Percentiles rank a stretch among this genome's conserved stretches.
These are phyloP conservation scores for Arremon brunneinucha DNA, from an alignment of 2,797 vertebrate genomes.

Conservation along the genomic window DNA sequence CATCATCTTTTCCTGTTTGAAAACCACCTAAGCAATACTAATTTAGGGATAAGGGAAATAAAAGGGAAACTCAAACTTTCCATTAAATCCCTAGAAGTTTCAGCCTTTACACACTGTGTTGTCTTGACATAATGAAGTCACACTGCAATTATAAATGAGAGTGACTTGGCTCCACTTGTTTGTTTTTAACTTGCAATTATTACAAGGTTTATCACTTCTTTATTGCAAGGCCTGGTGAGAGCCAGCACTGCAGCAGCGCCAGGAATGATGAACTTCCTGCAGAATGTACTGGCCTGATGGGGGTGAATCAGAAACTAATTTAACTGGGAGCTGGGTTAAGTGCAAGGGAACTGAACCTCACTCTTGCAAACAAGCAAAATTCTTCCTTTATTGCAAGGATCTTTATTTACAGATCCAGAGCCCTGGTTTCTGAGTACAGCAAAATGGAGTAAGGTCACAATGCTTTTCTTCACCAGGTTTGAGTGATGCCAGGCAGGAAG, in stretches of 20 bases:
- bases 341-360: slow-evolving; percentile 18
- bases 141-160: slow-evolving; percentile 47
- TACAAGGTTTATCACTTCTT: slow-evolving; percentile 54
- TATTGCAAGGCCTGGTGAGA: slow-evolving; percentile 20
- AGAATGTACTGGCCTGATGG: slow-evolving; percentile 48
- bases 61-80: slow-evolving; percentile 14
- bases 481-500: background rate
- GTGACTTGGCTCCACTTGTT: slow-evolving; percentile 44
- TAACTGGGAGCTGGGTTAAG: slow-evolving; percentile 48
- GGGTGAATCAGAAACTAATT: slow-evolving; percentile 52
- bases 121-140: slow-evolving; percentile 57
- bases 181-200: slow-evolving; percentile 54
- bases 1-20: background rate
- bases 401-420: background rate
- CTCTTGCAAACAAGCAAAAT: background rate
- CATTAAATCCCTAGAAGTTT: slow-evolving; percentile 43
- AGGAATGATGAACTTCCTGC: slow-evolving; percentile 55
- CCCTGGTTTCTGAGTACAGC: background rate
- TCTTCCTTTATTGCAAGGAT: background rate
- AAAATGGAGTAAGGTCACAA: background rate
- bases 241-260: slow-evolving; percentile 33
- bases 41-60: background rate
- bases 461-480: background rate
- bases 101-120: background rate
- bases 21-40: background rate